Base-by-base conservation (phyloP, 2,888 invertebrate species). In the Cantharis nigra region DNA sequence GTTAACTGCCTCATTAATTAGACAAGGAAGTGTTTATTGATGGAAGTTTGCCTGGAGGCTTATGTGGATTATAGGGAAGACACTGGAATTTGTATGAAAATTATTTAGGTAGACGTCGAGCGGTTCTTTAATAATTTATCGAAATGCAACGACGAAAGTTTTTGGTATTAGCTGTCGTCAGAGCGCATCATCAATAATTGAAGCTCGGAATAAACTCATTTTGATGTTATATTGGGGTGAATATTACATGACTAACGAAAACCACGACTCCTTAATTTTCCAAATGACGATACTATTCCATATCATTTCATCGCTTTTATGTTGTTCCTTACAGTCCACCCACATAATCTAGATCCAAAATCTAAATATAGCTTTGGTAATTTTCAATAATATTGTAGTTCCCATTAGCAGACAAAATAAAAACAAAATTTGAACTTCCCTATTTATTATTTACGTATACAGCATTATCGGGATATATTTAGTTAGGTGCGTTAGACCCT, bases 401-500 rank as follows among this genome's bases (percentile, higher is more conserved):
- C 7, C n/a, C 49, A 49, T 49, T 4, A 49, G n/a, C 2, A 49
- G 49, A n/a, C n/a, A n/a, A 49, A 49, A 49, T 49, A 49, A n/a
- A 49, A 49, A 49, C 49, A 49, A 49, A 49, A 49, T 49, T 49
- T 49, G 49, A 13, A 7, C 49, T 49, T 49, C n/a, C 0, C n/a
- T 49, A 49, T 49, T 49, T 49, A 49, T 33, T 33, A 33, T 49
- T 49, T 7, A 49, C 9, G 9, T 20, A 1, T 0, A 1, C 20
- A 20, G 5, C n/a, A 49, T n/a, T n/a, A n/a, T n/a, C n/a, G 7
- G 5, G 49, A 7, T 49, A 23, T 11, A 16, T 23, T 9, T 67
- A 67, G 26, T 67, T n/a, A 62, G 14, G 70, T 70, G 69, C 69
- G 20, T 74, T 74, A 74, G 28, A 62, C 74, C 20, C 23, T 74